These are phyloP conservation scores for Phataginus tetradactyla DNA, from an alignment of 2,797 vertebrate genomes.

Conservation along the genomic window DNA sequence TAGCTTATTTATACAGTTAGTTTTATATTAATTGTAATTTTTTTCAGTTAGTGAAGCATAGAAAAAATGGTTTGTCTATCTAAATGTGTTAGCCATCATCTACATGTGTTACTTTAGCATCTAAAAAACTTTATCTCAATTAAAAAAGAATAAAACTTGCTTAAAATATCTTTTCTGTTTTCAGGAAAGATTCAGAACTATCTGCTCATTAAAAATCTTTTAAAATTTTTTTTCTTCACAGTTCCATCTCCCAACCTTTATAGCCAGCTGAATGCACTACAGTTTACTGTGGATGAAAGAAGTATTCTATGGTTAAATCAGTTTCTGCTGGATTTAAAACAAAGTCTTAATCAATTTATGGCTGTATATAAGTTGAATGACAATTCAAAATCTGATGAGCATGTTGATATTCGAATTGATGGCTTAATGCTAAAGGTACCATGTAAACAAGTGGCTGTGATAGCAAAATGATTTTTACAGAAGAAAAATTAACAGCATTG, in stretches of 20 bases:
- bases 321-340: conserved; percentile 95
- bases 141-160: conserved; percentile 11
- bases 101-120: neutral
- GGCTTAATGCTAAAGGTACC: conserved; percentile 99
- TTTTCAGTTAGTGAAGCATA: conserved; percentile 40
- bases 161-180: conserved; percentile 38
- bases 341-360: conserved; percentile 99
- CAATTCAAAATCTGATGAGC: conserved; percentile 97
- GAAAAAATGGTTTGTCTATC: neutral
- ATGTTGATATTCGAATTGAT: conserved; percentile 96
- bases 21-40: conserved; percentile 16
- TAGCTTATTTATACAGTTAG: neutral
- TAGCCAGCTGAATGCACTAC: conserved; percentile 96
- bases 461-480: conserved; percentile 23
- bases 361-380: conserved; percentile 97
- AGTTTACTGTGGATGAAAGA: conserved; percentile 96
- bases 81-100: conserved; percentile 2
- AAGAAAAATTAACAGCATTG: conserved; percentile 7
- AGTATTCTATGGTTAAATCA: conserved; percentile 99
- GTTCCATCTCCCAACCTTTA: conserved; percentile 98
- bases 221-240: conserved; percentile 81
- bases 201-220: conserved; percentile 53
- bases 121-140: conserved; percentile 31
- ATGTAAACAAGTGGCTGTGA: conserved; percentile 46
- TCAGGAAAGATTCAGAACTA: neutral